Conservation (phyloP, 2,888 invertebrate species). For the Odontocerum albicorne region DNA sequence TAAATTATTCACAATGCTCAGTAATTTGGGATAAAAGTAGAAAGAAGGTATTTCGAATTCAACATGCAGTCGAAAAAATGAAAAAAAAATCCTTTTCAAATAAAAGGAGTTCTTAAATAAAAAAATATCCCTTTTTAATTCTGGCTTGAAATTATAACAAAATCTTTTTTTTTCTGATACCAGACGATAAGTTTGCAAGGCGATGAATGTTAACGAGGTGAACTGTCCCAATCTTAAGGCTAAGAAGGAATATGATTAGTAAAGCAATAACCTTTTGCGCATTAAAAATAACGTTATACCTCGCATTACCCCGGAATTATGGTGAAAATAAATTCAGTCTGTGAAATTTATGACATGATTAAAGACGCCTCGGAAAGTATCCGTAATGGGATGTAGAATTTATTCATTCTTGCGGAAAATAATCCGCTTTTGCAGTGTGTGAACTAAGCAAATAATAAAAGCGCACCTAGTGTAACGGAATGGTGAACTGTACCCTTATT, state of each 20-base stretch:
- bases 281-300: conserved; percentile 16
- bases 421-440: conserved; percentile 19
- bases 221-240: no score
- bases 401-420: conserved; percentile 32
- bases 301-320: conserved; percentile 29
- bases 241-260: conserved; percentile 16
- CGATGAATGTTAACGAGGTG: no score
- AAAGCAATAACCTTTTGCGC: conserved; percentile 21
- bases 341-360: conserved; percentile 35
- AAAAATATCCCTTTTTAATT: no score
- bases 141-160: no score
- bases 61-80: no score
- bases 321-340: conserved; percentile 30
- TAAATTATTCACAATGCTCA: no score
- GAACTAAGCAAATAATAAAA: conserved; percentile 16
- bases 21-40: no score
- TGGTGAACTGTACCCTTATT: not conserved
- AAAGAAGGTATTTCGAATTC: no score
- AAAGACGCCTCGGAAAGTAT: conserved; percentile 31
- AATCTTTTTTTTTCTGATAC: no score
- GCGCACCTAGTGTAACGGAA: not conserved
- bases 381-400: conserved; percentile 33
- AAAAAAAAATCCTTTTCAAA: no score
- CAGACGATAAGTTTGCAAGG: no score
- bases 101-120: no score